A percentile compares a stretch with the other conserved stretches of the same genome.
Evolutionary conservation across 2,797 vertebrate genomes (phyloP).

Genomic region (Cirrhinus mrigala): DNA sequence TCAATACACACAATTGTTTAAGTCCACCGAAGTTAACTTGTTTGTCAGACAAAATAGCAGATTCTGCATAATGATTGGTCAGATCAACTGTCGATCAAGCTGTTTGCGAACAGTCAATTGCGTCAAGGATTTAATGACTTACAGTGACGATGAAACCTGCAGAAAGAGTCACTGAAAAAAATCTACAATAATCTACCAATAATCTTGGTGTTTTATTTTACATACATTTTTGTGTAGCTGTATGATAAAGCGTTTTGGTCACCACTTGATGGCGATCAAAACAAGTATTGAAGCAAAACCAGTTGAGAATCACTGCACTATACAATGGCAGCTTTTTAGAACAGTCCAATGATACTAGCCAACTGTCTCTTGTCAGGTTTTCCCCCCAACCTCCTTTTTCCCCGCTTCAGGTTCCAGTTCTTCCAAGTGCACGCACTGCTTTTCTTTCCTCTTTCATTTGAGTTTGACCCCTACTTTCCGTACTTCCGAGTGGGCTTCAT

Average conservation of each 20-base stretch:
- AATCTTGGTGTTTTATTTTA: not conserved
- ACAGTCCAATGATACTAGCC: conserved; percentile 13
- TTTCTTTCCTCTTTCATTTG: conserved; percentile 76
- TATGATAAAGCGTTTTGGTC: conserved; percentile 10
- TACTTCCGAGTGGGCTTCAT: conserved; percentile 83
- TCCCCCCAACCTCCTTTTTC: conserved; percentile 50
- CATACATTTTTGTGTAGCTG: not conserved
- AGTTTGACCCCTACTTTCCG: conserved; percentile 81
- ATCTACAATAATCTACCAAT: not conserved
- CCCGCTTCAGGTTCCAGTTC: conserved; percentile 64
- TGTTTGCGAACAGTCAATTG: not conserved
- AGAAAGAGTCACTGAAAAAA: not conserved
- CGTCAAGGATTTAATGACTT: not conserved
- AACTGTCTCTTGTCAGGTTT: conserved; percentile 55
- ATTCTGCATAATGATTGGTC: no score
- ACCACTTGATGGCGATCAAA: not conserved
- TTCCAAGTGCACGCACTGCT: conserved; percentile 70
- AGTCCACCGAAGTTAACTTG: no score
- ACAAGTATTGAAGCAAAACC: not conserved
- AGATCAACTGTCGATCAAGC: no score
- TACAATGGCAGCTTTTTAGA: conserved; percentile 16
- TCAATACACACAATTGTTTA: no score
- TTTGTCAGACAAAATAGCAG: no score
- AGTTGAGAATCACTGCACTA: not conserved
- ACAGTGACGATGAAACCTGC: not conserved